Evolutionary conservation across 2,888 invertebrate genomes (phyloP), one percentile per base, ranked within the genome.

Genomic region (Drosophila mulleri): DNA sequence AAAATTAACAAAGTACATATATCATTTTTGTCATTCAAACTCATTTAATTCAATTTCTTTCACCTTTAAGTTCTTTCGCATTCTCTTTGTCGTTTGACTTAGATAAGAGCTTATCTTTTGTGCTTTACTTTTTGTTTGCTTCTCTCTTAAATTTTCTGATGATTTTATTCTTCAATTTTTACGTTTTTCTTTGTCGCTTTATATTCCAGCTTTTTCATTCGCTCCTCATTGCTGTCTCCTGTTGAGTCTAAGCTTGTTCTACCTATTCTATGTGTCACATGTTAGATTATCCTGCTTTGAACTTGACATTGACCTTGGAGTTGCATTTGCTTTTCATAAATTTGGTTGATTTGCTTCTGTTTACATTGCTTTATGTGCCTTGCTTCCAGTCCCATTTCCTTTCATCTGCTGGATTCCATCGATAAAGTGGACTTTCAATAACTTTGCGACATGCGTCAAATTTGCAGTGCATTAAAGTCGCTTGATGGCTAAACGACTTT

Each of bases 401-500:
- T 18, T 20, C 20, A 20, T 14, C 35, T 18, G 50, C 50, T 4
- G 6, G 3, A 48, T 32, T 48, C 12, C 50, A 32, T 12, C 7
- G 29, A 50, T n/a, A 26, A n/a, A 37, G 7, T 29, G n/a, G 48
- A 14, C 39, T 54, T 54, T 44, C 37, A 50, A 48, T 50, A 45
- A 32, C 44, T 16, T 56, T 41, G 44, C 47, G 52, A 54, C 64
- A 57, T 75, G 65, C 69, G 70, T 82, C 82, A 84, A 82, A 68
- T 72, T 82, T 60, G 53, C 69, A 76, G 54, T 74, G 67, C 85
- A 69, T 74, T 66, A 76, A 87, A 76, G 78, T 66, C 67, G 74
- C 67, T 84, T 64, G 50, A 56, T 67, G 70, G 53, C 88, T 73
- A 73, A 84, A 82, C 75, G 84, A 84, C 75, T 84, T 88, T 87